phyloP scores from a whole-genome alignment of 1,140 invertebrate species.

The Micrasema longulum region DNA sequence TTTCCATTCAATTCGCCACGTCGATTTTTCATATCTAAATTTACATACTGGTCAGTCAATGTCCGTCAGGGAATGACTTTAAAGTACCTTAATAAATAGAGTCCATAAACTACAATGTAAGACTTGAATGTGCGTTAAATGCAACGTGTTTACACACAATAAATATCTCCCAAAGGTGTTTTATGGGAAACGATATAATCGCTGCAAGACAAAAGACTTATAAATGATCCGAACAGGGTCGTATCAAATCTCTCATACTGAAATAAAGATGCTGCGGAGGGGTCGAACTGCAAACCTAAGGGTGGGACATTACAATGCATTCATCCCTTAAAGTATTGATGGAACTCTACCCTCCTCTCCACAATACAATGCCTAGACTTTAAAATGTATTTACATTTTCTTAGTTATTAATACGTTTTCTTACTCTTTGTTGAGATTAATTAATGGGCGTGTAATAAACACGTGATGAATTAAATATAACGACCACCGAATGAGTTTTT shows the following conservation, averaged over 20 bases:
- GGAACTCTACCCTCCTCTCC: conserved; percentile 13
- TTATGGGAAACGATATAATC: conserved; percentile 47
- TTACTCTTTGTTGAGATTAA: conserved; percentile 23
- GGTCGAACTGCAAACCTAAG: conserved; percentile 3
- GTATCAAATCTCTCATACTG: conserved; percentile 48
- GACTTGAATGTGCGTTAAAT: conserved; percentile 31
- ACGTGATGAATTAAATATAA: conserved; percentile 2
- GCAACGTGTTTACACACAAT: conserved; percentile 46
- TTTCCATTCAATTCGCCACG: conserved; percentile 41
- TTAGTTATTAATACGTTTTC: conserved; percentile 25
- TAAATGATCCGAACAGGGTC: conserved; percentile 48
- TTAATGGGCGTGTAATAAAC: conserved; percentile 30
- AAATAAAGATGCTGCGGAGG: conserved; percentile 25
- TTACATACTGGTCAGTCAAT: conserved; percentile 48
- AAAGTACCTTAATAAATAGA: conserved; percentile 35
- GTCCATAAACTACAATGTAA: conserved; percentile 19
- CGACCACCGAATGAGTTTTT: neutral
- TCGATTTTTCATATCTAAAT: conserved; percentile 51
- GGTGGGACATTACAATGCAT: conserved; percentile 12
- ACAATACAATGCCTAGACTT: conserved; percentile 2
- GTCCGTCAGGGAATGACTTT: conserved; percentile 21
- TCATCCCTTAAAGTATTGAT: neutral
- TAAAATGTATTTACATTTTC: conserved; percentile 29
- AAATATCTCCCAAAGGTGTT: conserved; percentile 13
- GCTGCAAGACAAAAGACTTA: conserved; percentile 48